Conservation (phyloP, 35 echinoderm and acorn worm genomes). For the Heliocidaris erythrogramma region DNA sequence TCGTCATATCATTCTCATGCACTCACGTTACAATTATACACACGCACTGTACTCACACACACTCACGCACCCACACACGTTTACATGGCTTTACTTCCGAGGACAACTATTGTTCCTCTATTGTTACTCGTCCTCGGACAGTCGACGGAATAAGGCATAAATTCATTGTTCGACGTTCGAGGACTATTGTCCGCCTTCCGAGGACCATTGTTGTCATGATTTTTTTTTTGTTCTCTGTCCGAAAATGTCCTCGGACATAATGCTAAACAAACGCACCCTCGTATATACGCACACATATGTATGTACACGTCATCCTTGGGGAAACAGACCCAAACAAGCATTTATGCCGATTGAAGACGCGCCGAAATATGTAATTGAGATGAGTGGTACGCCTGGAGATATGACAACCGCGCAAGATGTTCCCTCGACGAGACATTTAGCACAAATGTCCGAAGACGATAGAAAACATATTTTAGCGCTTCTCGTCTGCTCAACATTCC, state of each 20-base stretch:
- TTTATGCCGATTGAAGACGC: not conserved
- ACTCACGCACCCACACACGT: too few relatives aligned
- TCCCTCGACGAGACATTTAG: slow-evolving; percentile 2
- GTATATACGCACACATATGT: not conserved
- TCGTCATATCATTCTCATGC: not conserved
- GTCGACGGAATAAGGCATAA: too few relatives aligned
- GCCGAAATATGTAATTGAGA: slow-evolving; percentile 17
- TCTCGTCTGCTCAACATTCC: not conserved
- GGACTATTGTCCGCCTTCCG: too few relatives aligned
- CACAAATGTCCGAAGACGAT: not conserved
- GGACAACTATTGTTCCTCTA: too few relatives aligned
- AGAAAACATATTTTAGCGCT: not conserved
- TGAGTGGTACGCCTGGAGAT: not conserved
- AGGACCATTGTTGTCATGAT: too few relatives aligned
- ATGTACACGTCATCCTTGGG: not conserved
- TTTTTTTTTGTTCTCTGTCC: too few relatives aligned
- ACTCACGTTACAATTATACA: not conserved
- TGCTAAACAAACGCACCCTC: too few relatives aligned
- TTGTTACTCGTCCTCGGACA: too few relatives aligned
- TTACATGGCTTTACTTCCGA: too few relatives aligned
- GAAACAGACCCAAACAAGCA: not conserved
- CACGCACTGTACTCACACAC: not conserved
- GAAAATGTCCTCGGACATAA: too few relatives aligned
- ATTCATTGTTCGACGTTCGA: too few relatives aligned
- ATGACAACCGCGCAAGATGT: not conserved